These are phyloP conservation scores for Himalopsyche japonica DNA, from an alignment of 2,888 invertebrate species.

Conservation along the genomic window DNA sequence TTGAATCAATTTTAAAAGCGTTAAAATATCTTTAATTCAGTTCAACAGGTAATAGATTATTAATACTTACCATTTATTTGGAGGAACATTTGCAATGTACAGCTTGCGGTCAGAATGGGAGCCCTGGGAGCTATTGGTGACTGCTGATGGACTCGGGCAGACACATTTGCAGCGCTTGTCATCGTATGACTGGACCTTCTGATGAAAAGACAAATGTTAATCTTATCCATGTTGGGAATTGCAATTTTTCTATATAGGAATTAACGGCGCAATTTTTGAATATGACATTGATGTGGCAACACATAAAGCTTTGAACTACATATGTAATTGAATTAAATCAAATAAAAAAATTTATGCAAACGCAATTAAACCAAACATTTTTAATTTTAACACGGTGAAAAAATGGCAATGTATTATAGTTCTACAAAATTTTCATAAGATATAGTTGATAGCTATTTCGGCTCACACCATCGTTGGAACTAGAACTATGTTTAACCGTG, in stretches of 20 bases:
- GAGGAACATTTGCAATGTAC: constrained; percentile 79
- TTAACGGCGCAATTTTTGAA: neutral
- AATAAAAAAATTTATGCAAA: neutral
- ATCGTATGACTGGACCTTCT: constrained; percentile 74
- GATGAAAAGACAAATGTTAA: neutral
- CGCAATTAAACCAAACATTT: too few relatives aligned
- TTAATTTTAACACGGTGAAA: too few relatives aligned
- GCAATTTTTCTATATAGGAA: neutral
- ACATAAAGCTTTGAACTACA: neutral
- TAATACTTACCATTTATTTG: constrained; percentile 71
- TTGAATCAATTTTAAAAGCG: too few relatives aligned
- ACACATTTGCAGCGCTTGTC: constrained; percentile 87
- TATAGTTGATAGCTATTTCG: too few relatives aligned
- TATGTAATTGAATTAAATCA: neutral
- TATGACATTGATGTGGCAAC: too few relatives aligned
- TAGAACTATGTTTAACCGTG: too few relatives aligned
- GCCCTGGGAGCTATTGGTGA: constrained; percentile 65
- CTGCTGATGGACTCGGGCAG: constrained; percentile 78
- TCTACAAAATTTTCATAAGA: too few relatives aligned
- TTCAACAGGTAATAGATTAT: too few relatives aligned
- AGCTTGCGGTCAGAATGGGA: constrained; percentile 70
- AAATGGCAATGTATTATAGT: too few relatives aligned
- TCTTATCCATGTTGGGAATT: neutral
- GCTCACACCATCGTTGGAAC: too few relatives aligned
- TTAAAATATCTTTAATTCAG: too few relatives aligned